These are phyloP conservation scores for Bergia puertoricense DNA, from an alignment of 92 coral and sea anemone species.

Conservation along the genomic window DNA sequence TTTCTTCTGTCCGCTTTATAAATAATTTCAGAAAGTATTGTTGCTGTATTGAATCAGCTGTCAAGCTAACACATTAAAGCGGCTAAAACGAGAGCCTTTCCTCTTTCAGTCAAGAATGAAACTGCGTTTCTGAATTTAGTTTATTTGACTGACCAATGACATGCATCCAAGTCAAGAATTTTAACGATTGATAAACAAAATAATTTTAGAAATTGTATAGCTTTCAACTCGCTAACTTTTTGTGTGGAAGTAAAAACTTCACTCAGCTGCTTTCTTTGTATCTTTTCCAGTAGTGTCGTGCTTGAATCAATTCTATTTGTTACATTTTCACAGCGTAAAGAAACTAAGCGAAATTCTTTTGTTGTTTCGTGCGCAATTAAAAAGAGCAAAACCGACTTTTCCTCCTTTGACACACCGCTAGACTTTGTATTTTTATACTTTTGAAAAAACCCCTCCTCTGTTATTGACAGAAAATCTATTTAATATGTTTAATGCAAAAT, in stretches of 20 bases:
- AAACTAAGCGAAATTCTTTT: not conserved
- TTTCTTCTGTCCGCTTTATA: constrained; percentile 32
- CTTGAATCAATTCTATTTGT: not conserved
- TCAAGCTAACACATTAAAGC: constrained; percentile 29
- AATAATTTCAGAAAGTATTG: constrained; percentile 35
- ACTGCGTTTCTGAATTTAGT: constrained; percentile 15
- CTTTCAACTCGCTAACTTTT: not conserved
- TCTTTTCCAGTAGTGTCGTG: not conserved
- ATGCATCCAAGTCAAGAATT: not conserved
- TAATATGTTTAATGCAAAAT: constrained; percentile 58
- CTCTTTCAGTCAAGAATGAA: constrained; percentile 24
- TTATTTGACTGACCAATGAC: constrained; percentile 8
- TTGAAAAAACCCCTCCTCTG: constrained; percentile 34
- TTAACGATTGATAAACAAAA: constrained; percentile 1
- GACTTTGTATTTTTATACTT: constrained; percentile 5
- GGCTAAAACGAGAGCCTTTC: constrained; percentile 35
- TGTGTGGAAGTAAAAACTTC: not conserved
- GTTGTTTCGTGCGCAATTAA: not conserved
- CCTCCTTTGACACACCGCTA: not conserved
- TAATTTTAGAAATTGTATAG: not conserved
- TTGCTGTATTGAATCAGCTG: constrained; percentile 32
- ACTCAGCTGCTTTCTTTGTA: not conserved
- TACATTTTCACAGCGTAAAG: not conserved
- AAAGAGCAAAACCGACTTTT: not conserved
- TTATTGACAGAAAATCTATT: constrained; percentile 66